Evolutionary conservation across 2,113 vertebrate genomes (phyloP), one percentile per base, ranked within the genome.

Genomic region (Verasper variegatus): DNA sequence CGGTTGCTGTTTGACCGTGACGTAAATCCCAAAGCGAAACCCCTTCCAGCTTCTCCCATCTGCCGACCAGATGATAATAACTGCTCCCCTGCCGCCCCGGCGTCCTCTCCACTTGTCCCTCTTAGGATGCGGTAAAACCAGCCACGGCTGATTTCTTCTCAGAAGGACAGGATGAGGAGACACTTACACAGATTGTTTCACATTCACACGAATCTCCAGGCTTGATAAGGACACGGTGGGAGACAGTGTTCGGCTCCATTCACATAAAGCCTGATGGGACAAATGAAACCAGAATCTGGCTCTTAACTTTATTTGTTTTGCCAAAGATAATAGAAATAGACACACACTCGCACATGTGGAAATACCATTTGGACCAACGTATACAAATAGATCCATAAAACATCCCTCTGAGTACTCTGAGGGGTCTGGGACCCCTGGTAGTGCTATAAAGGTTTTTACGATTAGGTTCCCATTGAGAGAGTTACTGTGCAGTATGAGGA

Each of bases 11-110:
- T 37, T 78, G 37, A 78, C 4, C 27, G 57, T 51, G 72, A 70
- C 45, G 55, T 55, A 35, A 82, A 74, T n/a, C 65, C 37, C 57
- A 49, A 24, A 68, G 65, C 49, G 13, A 18, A 59, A 63, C 71
- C 4, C 49, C 23, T 15, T 74, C 56, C 66, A 47, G 54, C 20
- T 37, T 71, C 14, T 72, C 58, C 76, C 88, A 89, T 83, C 73
- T 89, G 87, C 67, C 60, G 59, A 35, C 15, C 87, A 89, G 74
- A 89, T 89, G 84, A 86, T 72, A 59, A 56, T 74, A 56, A 74
- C 40, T 68, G 42, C 20, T 83, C 75, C 84, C 84, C 78, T 54
- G 82, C 54, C 58, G 78, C 71, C 79, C 79, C 61, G 52, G 26
- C 68, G 66, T 83, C 78, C 74, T 65, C 45, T 80, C 51, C 55